Conservation (phyloP, 2,113 vertebrate species). For the Daboia siamensis region DNA sequence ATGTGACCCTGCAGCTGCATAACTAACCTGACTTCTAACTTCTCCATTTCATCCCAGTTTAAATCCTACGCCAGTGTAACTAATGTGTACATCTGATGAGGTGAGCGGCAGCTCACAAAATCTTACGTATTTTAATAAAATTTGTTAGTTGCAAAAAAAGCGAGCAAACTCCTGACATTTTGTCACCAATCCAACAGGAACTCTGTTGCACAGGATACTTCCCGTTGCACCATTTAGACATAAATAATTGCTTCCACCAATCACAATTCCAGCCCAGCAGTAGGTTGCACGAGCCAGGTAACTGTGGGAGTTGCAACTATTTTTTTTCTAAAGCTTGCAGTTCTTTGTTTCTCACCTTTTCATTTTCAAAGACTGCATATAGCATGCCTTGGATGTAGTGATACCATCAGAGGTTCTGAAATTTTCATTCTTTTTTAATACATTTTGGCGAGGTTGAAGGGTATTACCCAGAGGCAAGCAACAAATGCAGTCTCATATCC, state of each 20-base stretch:
- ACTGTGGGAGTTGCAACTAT: background rate
- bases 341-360: background rate
- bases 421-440: background rate
- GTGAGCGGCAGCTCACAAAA: background rate
- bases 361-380: background rate
- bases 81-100: background rate
- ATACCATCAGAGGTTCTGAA: background rate
- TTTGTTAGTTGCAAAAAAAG: background rate
- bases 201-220: background rate
- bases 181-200: background rate
- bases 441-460: background rate
- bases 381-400: background rate
- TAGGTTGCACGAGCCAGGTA: background rate
- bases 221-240: background rate
- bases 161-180: background rate
- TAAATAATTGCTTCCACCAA: background rate
- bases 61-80: background rate
- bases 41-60: background rate
- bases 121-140: background rate
- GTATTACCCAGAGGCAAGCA: background rate
- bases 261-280: background rate
- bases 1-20: background rate
- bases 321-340: background rate
- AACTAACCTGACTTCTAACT: background rate
- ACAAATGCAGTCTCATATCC: background rate